Conservation (phyloP, 2,113 vertebrate species). For the Malurus elegans region DNA sequence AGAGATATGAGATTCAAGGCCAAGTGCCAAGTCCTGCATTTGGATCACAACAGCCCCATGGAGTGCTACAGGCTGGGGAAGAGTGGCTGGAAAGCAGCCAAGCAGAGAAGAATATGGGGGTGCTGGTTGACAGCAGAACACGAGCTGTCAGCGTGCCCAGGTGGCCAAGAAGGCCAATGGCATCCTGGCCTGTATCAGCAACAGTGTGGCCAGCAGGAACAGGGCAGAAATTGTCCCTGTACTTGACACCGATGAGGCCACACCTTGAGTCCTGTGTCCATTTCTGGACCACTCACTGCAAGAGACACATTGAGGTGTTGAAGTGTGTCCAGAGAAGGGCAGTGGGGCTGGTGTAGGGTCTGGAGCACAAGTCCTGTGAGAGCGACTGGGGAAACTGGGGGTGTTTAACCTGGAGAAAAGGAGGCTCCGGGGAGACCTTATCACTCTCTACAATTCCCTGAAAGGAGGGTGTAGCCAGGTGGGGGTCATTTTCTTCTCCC, state of each 20-base stretch:
- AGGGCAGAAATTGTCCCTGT: no score
- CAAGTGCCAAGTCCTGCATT: background rate
- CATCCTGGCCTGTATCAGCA: background rate
- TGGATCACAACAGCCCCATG: background rate
- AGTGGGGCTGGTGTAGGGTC: background rate
- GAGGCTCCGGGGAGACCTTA: rapidly evolving
- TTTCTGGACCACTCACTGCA: background rate
- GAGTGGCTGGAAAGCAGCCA: background rate
- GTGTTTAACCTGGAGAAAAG: background rate
- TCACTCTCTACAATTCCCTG: background rate
- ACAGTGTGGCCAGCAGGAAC: background rate
- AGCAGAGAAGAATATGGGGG: background rate
- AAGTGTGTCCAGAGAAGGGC: background rate
- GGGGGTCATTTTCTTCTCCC: rapidly evolving
- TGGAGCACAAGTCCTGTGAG: no score
- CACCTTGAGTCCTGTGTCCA: no score
- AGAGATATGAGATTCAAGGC: background rate
- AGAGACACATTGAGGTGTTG: background rate
- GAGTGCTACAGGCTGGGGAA: background rate
- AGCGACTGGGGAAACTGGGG: background rate
- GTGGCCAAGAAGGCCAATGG: background rate
- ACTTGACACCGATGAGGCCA: background rate
- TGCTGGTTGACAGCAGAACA: background rate
- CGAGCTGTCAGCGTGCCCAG: background rate
- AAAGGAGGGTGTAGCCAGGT: background rate